Base-by-base conservation (phyloP, 2,888 invertebrate genomes). In the Epinotia demarniana region DNA sequence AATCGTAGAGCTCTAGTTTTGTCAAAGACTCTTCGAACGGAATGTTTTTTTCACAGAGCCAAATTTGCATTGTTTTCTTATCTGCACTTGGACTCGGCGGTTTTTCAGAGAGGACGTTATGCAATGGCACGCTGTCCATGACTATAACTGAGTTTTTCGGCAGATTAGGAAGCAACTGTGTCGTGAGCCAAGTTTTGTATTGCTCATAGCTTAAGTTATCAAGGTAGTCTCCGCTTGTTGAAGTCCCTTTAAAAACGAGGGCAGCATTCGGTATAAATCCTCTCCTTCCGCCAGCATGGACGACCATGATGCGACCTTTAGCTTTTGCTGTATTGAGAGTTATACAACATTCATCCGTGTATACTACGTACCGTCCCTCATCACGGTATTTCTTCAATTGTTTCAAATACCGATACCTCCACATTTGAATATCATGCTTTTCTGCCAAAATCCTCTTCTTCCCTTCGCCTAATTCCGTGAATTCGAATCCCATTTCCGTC, bases 141-240 rank as follows among this genome's bases (percentile, higher is more conserved):
- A 53, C 53, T 53, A 53, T 53, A n/a, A 53, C 53, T 1, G 53
- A 53, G 16, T 53, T 53, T 53, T 53, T 53, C 8, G 53, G 53
- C 53, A 53, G n/a, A 53, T 53, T 53, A n/a, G 53, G 53, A 53
- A 53, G 53, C 53, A 53, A 53, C 53, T 53, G 53, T 53, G n/a
- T 53, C 5, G 16, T n/a, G n/a, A 53, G 53, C 53, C 53, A 53
- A 53, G 53, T 53, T 53, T 53, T 53, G 53, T 53, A 53, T 16
- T 53, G 8, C 53, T 53, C 53, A 8, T 8, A 53, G n/a, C 53
- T 53, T 6, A 53, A n/a, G 53, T 53, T 53, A n/a, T 53, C 53
- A n/a, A n/a, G 53, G 53, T 53, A 53, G 53, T 53, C 53, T 53
- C 53, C 53, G n/a, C 53, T 53, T 53, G 53, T 53, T 53, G 53